Evolutionary conservation across 2,888 invertebrate genomes (phyloP), one percentile per base, ranked within the genome.

Genomic region (Pristionchus exspectatus): DNA sequence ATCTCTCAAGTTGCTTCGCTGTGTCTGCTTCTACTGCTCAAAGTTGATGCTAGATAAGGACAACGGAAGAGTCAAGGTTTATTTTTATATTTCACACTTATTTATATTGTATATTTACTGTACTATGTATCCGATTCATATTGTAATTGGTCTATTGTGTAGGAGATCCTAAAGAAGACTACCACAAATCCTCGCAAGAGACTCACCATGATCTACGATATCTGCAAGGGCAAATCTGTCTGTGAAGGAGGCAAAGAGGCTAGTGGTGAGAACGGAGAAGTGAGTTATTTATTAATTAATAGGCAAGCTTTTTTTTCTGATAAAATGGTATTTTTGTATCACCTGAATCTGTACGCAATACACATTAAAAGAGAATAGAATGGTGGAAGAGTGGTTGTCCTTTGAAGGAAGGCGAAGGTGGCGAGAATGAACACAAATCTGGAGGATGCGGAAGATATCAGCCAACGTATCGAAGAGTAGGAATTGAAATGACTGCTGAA

Each of bases 391-490:
- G 87, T 56, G 14, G 33, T 50, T 44, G 10, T 5, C 27, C 50
- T 59, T 30, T 66, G 77, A 87, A 90, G 56, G 89, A 85, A 74
- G 90, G 90, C 16, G 91, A 93, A n/a, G 94, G 91, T 27, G 94
- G 72, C 27, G 91, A 91, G 74, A 93, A 92, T 91, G 97, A 96
- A 92, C 97, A 96, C 95, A 96, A 96, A 93, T 98, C 98, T 95
- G 98, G 98, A 88, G 99, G 99, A 94, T 99, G 99, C 96, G 99
- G 99, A 93, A 97, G 99, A 93, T 98, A 98, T 95, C 99, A 99
- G 95, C 99, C 99, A 0, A 97, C 97, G 89, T 97, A 99, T 88
- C 54, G 97, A 90, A 96, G 98, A 90, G 96, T 97, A 66, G 99
- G 98, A 0, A 96, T 99, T 81, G 99, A 99, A 94, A 96, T 99